Percentiles rank a stretch among this genome's conserved stretches.
Evolutionary conservation across 1,140 invertebrate species (phyloP).

Genomic region (Bactericera cockerelli): DNA sequence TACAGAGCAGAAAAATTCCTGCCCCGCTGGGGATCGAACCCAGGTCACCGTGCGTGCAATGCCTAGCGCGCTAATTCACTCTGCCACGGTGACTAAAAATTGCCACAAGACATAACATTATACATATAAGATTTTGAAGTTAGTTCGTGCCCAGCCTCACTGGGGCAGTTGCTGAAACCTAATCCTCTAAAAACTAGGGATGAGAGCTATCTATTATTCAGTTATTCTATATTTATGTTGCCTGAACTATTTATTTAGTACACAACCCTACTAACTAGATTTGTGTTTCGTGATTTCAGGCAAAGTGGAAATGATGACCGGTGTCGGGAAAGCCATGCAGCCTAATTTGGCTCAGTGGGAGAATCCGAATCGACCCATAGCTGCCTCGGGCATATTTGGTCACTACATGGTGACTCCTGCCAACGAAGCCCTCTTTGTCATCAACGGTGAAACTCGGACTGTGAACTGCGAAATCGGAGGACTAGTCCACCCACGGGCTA

Average conservation of each 20-base stretch:
- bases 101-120: too few relatives aligned
- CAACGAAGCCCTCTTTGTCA: constrained; percentile 51
- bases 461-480: constrained; percentile 64
- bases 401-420: constrained; percentile 59
- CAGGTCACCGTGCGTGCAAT: too few relatives aligned
- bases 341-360: constrained; percentile 43
- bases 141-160: too few relatives aligned
- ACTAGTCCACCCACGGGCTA: constrained; percentile 42
- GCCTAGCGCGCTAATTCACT: too few relatives aligned
- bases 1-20: too few relatives aligned
- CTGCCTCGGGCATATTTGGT: constrained; percentile 50
- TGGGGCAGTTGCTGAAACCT: background rate
- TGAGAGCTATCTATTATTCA: background rate
- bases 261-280: too few relatives aligned
- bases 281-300: too few relatives aligned
- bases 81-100: too few relatives aligned
- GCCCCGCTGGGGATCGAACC: too few relatives aligned
- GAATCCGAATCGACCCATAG: constrained; percentile 49
- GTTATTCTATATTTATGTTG: too few relatives aligned
- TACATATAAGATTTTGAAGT: too few relatives aligned
- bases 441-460: constrained; percentile 54
- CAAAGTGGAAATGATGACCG: constrained; percentile 65
- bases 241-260: too few relatives aligned
- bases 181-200: background rate
- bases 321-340: constrained; percentile 46